Base-by-base conservation (phyloP, 1,140 invertebrate species). In the Aphis craccivora region DNA sequence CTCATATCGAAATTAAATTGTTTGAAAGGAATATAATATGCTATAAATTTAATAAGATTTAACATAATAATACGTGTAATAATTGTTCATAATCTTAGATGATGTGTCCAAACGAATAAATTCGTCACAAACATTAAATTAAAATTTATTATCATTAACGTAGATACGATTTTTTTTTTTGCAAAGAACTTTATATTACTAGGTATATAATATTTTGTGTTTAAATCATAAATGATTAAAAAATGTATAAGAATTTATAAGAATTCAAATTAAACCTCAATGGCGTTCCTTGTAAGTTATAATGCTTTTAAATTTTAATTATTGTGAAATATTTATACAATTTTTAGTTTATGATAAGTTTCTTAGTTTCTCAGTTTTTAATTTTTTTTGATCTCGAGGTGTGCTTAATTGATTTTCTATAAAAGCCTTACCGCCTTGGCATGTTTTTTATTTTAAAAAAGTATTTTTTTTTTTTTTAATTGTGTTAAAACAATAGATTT, bases 191-290 rank as follows among this genome's bases (percentile, higher is more conserved):
- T n/a, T 76, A n/a, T 76, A 67, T n/a, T 5, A 51, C 48, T 51
- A n/a, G n/a, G n/a, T n/a, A n/a, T n/a, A 67, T 67, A 18, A 76
- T 76, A n/a, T 6, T 35, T n/a, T 7, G n/a, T n/a, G 30, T 76
- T 76, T 76, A n/a, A 76, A n/a, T 76, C 60, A n/a, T n/a, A n/a
- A 76, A 76, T 76, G n/a, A 76, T 76, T 14, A 76, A n/a, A 76
- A 76, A 76, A n/a, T 5, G 0, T n/a, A n/a, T 76, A 76, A 51
- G 1, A 40, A 40, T 60, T 60, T 60, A 60, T 18, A 51, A 14
- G 2, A 18, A 76, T 76, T 76, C 30, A 76, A 76, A 76, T 76
- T n/a, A 76, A 76, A 76, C 6, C 3, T 35, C 18, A 76, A n/a
- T n/a, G 30, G 14, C 18, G 60, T 76, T 76, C 18, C 4, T 76